Conservation (phyloP, 2,113 vertebrate genomes). For the Hippocampus comes region DNA sequence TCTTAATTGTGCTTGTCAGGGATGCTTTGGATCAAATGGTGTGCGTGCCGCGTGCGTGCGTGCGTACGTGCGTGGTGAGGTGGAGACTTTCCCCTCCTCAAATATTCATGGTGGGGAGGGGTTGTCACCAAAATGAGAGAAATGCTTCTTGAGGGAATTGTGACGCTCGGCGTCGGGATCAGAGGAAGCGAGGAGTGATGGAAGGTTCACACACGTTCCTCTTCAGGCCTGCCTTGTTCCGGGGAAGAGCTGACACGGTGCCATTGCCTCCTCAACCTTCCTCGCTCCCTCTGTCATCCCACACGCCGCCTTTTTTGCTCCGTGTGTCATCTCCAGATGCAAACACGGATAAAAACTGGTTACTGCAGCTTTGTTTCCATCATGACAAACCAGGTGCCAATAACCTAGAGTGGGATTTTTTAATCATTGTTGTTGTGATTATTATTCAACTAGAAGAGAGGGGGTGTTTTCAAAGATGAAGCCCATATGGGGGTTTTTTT, state of each 20-base stretch:
- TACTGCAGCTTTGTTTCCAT: conserved; percentile 1
- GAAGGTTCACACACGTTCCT: conserved; percentile 25
- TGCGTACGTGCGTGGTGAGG: neutral
- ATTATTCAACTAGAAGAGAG: neutral
- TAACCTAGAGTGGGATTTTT: conserved; percentile 2
- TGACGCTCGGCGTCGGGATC: conserved; percentile 25
- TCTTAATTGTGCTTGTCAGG: conserved; percentile 60
- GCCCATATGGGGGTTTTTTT: neutral
- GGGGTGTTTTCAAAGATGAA: neutral
- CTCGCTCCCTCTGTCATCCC: neutral
- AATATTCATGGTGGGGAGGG: conserved; percentile 51
- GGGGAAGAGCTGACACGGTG: neutral
- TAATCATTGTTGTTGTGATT: neutral
- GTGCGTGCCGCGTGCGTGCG: neutral
- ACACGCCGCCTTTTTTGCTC: neutral
- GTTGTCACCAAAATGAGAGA: conserved; percentile 15
- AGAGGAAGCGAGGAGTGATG: neutral
- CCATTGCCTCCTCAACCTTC: neutral
- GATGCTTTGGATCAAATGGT: conserved; percentile 55
- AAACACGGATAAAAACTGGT: neutral
- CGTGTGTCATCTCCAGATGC: conserved; percentile 1
- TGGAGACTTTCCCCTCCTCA: conserved; percentile 35
- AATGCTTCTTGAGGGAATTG: conserved; percentile 32
- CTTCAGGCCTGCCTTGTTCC: neutral
- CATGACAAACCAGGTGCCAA: conserved; percentile 9